phyloP scores from a whole-genome alignment of 2,888 invertebrate genomes.

The Anagyrus pseudococci region DNA sequence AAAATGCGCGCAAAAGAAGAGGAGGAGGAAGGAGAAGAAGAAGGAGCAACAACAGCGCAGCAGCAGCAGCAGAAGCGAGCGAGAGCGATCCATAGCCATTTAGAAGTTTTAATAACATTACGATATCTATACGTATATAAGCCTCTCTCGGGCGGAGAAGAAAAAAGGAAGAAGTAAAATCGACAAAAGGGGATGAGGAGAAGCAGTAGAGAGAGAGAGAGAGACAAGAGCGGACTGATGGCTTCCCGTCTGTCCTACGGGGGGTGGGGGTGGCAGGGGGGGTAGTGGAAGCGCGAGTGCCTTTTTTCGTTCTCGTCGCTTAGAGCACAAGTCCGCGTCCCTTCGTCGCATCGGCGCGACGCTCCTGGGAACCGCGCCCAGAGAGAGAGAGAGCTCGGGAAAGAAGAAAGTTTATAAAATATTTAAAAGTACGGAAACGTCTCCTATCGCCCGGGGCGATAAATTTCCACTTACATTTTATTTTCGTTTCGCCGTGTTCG shows the following conservation, averaged over 20 bases:
- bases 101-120: constrained; percentile 62
- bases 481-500: constrained; percentile 54
- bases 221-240: too few relatives aligned
- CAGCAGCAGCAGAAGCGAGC: constrained; percentile 13
- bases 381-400: constrained; percentile 41
- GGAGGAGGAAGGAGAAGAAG: constrained; percentile 14
- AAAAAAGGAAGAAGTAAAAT: constrained; percentile 48
- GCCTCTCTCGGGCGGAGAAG: constrained; percentile 9
- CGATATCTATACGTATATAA: constrained; percentile 51
- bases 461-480: constrained; percentile 64
- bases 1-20: constrained; percentile 34
- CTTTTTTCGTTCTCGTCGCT: constrained; percentile 44
- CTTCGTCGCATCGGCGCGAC: constrained; percentile 20
- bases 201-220: too few relatives aligned
- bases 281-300: constrained; percentile 36
- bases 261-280: neutral
- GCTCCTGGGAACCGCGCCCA: constrained; percentile 41
- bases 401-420: constrained; percentile 62
- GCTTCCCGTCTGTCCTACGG: constrained; percentile 42
- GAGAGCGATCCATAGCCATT: constrained; percentile 54
- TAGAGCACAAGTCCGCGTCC: constrained; percentile 39
- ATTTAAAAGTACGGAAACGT: constrained; percentile 63
- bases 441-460: constrained; percentile 62
- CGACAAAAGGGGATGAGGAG: constrained; percentile 45
- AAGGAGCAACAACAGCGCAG: neutral